These are phyloP conservation scores for Andrena cerasifolii DNA, from an alignment of 1,140 invertebrate genomes.

Conservation along the genomic window DNA sequence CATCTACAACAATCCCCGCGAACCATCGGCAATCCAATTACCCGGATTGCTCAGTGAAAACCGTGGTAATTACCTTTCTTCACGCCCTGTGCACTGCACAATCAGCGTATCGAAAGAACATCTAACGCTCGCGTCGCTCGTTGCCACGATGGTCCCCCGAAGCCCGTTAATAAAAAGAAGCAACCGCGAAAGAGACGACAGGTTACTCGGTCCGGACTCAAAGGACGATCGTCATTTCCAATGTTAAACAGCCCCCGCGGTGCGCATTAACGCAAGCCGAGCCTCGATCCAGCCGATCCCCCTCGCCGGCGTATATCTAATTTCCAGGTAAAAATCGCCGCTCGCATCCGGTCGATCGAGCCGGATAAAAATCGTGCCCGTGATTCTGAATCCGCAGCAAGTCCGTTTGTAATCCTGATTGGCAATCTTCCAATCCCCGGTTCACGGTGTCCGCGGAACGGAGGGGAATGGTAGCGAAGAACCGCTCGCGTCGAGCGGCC, in stretches of 20 bases:
- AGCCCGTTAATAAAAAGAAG: too few relatives aligned
- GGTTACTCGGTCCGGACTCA: neutral
- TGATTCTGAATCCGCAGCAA: slow-evolving; percentile 33
- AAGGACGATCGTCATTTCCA: neutral
- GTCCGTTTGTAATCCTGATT: slow-evolving; percentile 30
- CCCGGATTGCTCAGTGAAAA: too few relatives aligned
- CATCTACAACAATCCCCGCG: too few relatives aligned
- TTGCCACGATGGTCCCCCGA: too few relatives aligned
- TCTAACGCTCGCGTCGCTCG: too few relatives aligned
- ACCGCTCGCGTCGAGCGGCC: slow-evolving; percentile 17
- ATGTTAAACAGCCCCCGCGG: slow-evolving; percentile 6
- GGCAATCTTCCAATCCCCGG: slow-evolving; percentile 42
- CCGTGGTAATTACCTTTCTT: too few relatives aligned
- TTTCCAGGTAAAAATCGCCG: slow-evolving; percentile 28
- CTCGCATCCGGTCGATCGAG: slow-evolving; percentile 21
- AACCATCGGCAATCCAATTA: too few relatives aligned
- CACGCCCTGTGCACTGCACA: too few relatives aligned
- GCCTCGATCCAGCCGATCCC: neutral
- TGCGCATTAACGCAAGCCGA: neutral
- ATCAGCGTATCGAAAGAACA: too few relatives aligned
- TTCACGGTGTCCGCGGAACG: slow-evolving; percentile 10
- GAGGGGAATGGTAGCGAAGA: slow-evolving; percentile 35
- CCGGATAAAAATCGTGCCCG: neutral
- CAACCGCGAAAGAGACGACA: too few relatives aligned
- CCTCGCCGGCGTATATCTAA: slow-evolving; percentile 9